Evolutionary conservation across 2,797 vertebrate species (phyloP).

Genomic region (Lateolabrax maculatus): DNA sequence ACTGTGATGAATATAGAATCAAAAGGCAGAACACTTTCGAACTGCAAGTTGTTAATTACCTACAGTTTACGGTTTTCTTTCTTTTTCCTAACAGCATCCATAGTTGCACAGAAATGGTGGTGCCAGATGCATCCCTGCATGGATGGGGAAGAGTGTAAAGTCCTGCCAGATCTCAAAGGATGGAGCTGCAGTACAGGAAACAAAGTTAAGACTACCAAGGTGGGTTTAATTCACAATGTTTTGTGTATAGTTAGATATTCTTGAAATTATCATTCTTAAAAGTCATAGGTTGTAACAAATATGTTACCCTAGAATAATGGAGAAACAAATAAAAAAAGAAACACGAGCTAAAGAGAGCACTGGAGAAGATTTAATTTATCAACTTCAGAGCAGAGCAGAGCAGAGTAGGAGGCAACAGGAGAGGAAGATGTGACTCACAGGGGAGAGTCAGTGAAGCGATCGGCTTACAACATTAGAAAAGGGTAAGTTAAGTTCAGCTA

Average conservation of each 20-base stretch:
- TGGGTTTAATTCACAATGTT: conserved; percentile 68
- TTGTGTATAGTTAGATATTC: not conserved
- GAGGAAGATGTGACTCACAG: conserved; percentile 63
- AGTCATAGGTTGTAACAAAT: conserved; percentile 3
- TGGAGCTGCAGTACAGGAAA: conserved; percentile 99
- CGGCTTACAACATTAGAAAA: conserved; percentile 41
- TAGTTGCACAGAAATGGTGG: conserved; percentile 99
- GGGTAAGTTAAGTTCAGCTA: conserved; percentile 47
- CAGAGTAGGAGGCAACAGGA: conserved; percentile 52
- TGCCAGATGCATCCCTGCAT: conserved; percentile 99
- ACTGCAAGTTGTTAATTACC: conserved; percentile 45
- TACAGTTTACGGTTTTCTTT: conserved; percentile 1
- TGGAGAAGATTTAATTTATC: conserved; percentile 45
- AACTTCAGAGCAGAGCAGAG: conserved; percentile 52
- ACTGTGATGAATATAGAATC: conserved; percentile 31
- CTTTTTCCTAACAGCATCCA: conserved; percentile 87
- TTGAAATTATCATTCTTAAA: not conserved
- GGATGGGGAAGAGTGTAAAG: conserved; percentile 95
- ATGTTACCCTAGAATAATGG: conserved; percentile 41
- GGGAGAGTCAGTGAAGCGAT: conserved; percentile 56
- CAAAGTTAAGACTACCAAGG: conserved; percentile 98
- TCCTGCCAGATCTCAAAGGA: conserved; percentile 96
- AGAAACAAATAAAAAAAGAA: conserved; percentile 31
- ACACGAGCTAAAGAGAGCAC: conserved; percentile 34
- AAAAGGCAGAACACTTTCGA: conserved; percentile 31